Evolutionary conservation across 2,113 vertebrate species (phyloP).

Genomic region (Eurystomus gularis): DNA sequence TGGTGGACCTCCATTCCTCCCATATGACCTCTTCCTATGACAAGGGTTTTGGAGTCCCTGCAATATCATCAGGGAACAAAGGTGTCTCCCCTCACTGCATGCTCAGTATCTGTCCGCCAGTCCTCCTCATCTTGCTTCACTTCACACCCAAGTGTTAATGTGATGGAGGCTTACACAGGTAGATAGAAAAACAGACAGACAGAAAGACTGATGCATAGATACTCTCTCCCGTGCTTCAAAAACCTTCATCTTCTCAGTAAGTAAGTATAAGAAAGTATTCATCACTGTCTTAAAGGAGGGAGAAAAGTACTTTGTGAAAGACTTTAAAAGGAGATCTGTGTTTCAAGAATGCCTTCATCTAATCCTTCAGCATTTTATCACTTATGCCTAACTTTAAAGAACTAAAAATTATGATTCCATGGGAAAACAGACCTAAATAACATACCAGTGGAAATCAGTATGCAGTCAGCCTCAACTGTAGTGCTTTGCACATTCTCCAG

Average conservation of each 20-base stretch:
- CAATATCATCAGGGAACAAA: rapidly evolving
- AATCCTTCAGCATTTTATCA: neutral
- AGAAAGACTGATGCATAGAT: neutral
- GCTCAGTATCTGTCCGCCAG: neutral
- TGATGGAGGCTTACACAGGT: rapidly evolving
- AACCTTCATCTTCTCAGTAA: neutral
- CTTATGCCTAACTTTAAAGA: neutral
- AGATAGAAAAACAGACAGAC: neutral
- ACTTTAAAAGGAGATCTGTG: neutral
- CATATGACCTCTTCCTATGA: no score
- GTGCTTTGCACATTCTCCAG: neutral
- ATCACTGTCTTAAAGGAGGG: neutral
- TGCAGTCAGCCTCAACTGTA: neutral
- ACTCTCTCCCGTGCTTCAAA: neutral
- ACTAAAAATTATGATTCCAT: neutral
- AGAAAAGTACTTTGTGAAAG: neutral
- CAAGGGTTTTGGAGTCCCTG: neutral
- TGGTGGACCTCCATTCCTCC: rapidly evolving
- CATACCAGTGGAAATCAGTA: neutral
- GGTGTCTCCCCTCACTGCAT: rapidly evolving
- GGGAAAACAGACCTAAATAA: neutral
- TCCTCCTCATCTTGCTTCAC: neutral
- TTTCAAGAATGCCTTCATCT: neutral
- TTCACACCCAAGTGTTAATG: neutral
- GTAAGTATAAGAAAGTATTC: neutral